Evolutionary conservation across 2,888 invertebrate species (phyloP).

Genomic region (Matsumyia berberina): DNA sequence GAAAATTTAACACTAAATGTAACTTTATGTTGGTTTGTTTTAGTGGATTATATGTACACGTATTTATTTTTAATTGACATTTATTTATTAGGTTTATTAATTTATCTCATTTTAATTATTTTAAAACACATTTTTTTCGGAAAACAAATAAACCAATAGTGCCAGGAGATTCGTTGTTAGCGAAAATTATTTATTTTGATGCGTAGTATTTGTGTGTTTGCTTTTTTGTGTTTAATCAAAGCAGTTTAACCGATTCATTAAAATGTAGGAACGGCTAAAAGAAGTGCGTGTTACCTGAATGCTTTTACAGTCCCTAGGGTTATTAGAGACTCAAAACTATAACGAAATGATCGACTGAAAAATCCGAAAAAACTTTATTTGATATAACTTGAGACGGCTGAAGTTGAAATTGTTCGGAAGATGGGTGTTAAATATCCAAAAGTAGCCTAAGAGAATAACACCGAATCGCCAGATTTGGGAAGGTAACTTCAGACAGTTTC

Average conservation of each 20-base stretch:
- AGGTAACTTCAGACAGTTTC: too few species aligned
- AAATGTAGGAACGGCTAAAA: not conserved
- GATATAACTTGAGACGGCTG: too few species aligned
- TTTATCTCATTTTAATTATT: not conserved
- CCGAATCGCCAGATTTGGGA: too few species aligned
- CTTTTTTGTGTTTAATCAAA: conserved; percentile 1
- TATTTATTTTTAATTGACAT: conserved; percentile 66
- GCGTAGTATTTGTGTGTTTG: not conserved
- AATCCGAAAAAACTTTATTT: too few species aligned
- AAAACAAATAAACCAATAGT: conserved; percentile 17
- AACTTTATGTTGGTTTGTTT: conserved; percentile 11
- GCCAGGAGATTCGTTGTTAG: conserved; percentile 42
- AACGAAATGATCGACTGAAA: too few species aligned
- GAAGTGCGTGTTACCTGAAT: not conserved
- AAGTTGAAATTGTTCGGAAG: too few species aligned
- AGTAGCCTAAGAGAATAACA: too few species aligned
- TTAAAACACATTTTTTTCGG: conserved; percentile 29
- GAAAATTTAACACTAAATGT: conserved; percentile 42
- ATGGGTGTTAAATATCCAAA: too few species aligned
- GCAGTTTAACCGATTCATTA: not conserved
- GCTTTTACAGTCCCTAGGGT: too few species aligned
- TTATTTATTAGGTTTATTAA: conserved; percentile 38
- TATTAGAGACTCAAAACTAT: too few species aligned
- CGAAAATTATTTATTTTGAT: conserved; percentile 19
- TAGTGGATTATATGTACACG: conserved; percentile 49